Conservation (phyloP, 2,113 vertebrate species). For the Pteronura brasiliensis region DNA sequence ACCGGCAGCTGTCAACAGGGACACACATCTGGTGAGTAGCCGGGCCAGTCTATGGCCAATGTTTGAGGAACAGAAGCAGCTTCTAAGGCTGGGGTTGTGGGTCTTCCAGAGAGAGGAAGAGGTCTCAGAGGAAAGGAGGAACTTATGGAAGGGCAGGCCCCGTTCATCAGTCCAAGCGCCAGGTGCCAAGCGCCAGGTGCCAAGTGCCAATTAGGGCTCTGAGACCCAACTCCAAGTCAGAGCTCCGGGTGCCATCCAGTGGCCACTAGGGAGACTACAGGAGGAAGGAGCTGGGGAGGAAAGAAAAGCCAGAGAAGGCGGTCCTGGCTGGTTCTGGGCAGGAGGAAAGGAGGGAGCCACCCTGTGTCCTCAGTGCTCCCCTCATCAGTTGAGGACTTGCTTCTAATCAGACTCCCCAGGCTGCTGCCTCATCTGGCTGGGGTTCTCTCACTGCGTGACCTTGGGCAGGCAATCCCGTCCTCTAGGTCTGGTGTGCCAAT, state of each 20-base stretch:
- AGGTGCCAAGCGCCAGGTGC: background rate
- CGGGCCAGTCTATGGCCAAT: background rate
- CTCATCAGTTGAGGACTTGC: background rate
- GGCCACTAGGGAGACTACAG: background rate
- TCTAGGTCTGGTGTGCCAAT: background rate
- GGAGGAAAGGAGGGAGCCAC: background rate
- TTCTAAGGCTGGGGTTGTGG: background rate
- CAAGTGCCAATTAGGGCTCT: accelerated
- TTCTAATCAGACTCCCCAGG: background rate
- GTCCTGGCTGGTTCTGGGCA: accelerated
- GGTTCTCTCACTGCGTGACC: background rate
- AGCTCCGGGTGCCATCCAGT: constrained; percentile 39
- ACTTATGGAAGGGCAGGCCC: background rate
- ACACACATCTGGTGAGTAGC: background rate
- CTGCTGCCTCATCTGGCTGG: background rate
- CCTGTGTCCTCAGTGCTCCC: too few species aligned
- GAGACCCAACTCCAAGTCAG: constrained; percentile 1
- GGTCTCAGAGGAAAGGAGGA: background rate
- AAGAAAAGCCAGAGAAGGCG: accelerated
- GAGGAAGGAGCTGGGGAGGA: background rate
- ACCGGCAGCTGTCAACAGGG: background rate
- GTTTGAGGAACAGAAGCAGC: background rate
- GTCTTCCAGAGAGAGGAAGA: background rate
- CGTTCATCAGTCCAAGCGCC: background rate
- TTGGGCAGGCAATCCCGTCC: background rate